A percentile compares a stretch with the other conserved stretches of the same genome.
Evolutionary conservation across 2,113 vertebrate species (phyloP).

Genomic region (Amphilophus citrinellus): DNA sequence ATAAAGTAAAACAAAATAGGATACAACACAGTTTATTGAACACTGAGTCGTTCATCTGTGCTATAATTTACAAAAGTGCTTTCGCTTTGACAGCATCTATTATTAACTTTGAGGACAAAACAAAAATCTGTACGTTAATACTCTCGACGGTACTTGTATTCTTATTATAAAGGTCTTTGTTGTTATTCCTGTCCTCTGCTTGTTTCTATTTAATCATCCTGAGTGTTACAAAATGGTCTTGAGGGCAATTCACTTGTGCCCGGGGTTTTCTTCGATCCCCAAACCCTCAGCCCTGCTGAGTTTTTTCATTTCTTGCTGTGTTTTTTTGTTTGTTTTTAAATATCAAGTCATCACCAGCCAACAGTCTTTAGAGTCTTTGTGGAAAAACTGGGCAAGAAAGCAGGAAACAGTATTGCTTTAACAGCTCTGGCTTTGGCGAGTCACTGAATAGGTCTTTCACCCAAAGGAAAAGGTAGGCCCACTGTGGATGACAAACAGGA

Average conservation of each 20-base stretch:
- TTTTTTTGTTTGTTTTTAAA: constrained; percentile 21
- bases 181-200: constrained; percentile 16
- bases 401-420: constrained; percentile 77
- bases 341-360: constrained; percentile 59
- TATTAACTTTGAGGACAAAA: constrained; percentile 39
- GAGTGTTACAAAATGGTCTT: constrained; percentile 70
- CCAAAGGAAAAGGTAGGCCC: constrained; percentile 47
- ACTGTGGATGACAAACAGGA: constrained; percentile 46
- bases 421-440: constrained; percentile 65
- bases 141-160: constrained; percentile 33
- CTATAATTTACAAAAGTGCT: constrained; percentile 67
- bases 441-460: constrained; percentile 42
- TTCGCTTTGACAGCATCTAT: constrained; percentile 29
- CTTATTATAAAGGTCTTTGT: constrained; percentile 51
- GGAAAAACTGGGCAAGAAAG: constrained; percentile 40
- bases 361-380: constrained; percentile 56
- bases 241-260: constrained; percentile 45
- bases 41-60: constrained; percentile 58
- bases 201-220: constrained; percentile 64
- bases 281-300: constrained; percentile 35
- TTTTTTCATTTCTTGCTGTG: not conserved
- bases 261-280: constrained; percentile 10
- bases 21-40: constrained; percentile 55
- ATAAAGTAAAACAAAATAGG: constrained; percentile 40
- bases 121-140: constrained; percentile 35